Conservation (phyloP, 2,113 vertebrate genomes). For the Laticauda colubrina region DNA sequence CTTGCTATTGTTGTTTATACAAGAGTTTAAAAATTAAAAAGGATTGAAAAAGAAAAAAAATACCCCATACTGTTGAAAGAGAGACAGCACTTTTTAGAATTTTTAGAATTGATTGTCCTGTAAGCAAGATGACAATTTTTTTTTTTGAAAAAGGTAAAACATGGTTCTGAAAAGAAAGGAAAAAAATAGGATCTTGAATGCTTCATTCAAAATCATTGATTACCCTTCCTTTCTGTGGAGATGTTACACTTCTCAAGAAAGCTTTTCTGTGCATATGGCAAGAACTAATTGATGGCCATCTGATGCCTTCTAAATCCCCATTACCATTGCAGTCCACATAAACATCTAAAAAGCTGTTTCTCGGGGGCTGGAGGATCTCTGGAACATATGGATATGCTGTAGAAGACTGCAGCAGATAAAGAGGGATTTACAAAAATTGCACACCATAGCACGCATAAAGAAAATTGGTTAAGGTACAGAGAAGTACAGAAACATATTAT, state of each 20-base stretch:
- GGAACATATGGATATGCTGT: background rate
- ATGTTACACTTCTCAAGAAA: background rate
- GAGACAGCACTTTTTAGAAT: background rate
- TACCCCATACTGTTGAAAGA: background rate
- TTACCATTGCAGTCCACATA: background rate
- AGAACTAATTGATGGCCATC: background rate
- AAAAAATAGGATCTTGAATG: background rate
- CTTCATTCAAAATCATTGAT: background rate
- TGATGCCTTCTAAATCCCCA: background rate
- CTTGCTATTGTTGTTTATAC: slow-evolving; percentile 1
- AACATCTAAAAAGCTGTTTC: background rate
- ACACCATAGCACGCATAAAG: background rate
- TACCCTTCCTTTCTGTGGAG: background rate
- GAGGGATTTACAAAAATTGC: background rate
- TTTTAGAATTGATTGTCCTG: background rate
- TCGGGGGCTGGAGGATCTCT: background rate
- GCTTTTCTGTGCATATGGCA: background rate
- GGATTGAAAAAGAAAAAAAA: background rate
- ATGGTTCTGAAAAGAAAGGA: background rate
- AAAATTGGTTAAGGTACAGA: background rate
- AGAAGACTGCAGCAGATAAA: background rate
- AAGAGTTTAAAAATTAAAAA: background rate
- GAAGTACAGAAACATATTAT: background rate
- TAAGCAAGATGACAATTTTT: background rate
- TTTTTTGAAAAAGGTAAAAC: background rate